A percentile compares a stretch with the other conserved stretches of the same genome.
Conservation (phyloP, 1,140 invertebrate genomes). For the Drosophila ercepeae region DNA sequence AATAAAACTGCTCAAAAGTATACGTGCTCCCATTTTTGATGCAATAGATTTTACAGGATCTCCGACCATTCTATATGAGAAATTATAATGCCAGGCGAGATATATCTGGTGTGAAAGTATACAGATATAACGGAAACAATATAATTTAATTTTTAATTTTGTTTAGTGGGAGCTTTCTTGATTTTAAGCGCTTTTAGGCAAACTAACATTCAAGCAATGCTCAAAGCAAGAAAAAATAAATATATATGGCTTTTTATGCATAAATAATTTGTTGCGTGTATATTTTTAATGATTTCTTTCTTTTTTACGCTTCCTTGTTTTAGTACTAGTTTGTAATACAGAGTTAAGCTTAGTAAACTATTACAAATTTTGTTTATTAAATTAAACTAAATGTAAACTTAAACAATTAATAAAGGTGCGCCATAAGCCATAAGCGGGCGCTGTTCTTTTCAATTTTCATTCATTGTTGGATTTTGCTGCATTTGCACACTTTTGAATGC, state of each 20-base stretch:
- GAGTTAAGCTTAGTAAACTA: slow-evolving; percentile 68
- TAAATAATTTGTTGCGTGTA: slow-evolving; percentile 65
- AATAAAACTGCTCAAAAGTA: slow-evolving; percentile 4
- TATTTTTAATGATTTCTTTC: slow-evolving; percentile 50
- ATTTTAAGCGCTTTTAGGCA: background rate
- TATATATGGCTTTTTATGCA: slow-evolving; percentile 55
- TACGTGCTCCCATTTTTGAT: background rate
- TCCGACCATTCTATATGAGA: background rate
- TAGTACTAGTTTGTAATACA: slow-evolving; percentile 76
- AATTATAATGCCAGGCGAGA: no score
- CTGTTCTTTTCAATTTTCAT: slow-evolving; percentile 38
- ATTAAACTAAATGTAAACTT: slow-evolving; percentile 72
- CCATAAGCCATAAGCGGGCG: slow-evolving; percentile 49
- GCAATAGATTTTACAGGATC: background rate
- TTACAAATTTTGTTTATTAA: slow-evolving; percentile 63
- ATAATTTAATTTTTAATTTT: no score
- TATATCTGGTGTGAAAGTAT: no score
- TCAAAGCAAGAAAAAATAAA: slow-evolving; percentile 26
- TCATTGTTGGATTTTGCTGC: slow-evolving; percentile 16
- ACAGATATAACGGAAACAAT: no score
- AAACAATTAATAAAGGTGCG: slow-evolving; percentile 73
- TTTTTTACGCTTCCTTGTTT: slow-evolving; percentile 55
- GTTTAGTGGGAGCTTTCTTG: background rate
- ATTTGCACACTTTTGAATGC: slow-evolving; percentile 23
- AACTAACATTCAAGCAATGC: slow-evolving; percentile 36